phyloP scores from a whole-genome alignment of 2,797 vertebrate genomes.

The Characodon lateralis region DNA sequence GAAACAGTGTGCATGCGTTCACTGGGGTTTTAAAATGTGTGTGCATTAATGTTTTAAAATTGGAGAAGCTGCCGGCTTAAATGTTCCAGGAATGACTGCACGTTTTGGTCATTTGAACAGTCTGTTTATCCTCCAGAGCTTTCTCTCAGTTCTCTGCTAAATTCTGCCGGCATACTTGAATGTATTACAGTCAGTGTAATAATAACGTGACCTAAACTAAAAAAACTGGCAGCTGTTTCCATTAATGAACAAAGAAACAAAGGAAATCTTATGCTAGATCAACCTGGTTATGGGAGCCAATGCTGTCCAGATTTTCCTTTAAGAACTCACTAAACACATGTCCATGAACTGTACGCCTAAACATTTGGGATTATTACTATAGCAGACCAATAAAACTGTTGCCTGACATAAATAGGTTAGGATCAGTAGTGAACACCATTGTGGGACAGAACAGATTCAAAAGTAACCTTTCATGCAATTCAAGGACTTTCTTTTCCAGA shows the following conservation, averaged over 20 bases:
- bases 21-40: constrained; percentile 8
- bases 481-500: neutral
- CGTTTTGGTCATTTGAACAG: constrained; percentile 50
- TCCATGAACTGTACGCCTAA: constrained; percentile 9
- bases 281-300: constrained; percentile 54
- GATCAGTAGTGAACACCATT: neutral
- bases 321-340: constrained; percentile 42
- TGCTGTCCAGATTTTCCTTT: constrained; percentile 35
- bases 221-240: constrained; percentile 25
- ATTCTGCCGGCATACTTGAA: constrained; percentile 44
- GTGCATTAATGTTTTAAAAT: constrained; percentile 50
- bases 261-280: constrained; percentile 33
- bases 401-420: neutral
- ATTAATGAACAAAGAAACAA: constrained; percentile 15
- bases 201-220: constrained; percentile 43
- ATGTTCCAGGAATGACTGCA: constrained; percentile 49
- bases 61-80: constrained; percentile 48
- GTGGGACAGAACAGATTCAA: neutral
- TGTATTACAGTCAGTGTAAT: constrained; percentile 42
- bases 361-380: neutral
- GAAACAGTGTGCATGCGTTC: neutral
- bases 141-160: constrained; percentile 34
- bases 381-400: neutral
- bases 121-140: constrained; percentile 17
- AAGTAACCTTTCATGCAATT: neutral